Base-by-base conservation (phyloP, 2,797 vertebrate genomes). In the Apogon talboti region DNA sequence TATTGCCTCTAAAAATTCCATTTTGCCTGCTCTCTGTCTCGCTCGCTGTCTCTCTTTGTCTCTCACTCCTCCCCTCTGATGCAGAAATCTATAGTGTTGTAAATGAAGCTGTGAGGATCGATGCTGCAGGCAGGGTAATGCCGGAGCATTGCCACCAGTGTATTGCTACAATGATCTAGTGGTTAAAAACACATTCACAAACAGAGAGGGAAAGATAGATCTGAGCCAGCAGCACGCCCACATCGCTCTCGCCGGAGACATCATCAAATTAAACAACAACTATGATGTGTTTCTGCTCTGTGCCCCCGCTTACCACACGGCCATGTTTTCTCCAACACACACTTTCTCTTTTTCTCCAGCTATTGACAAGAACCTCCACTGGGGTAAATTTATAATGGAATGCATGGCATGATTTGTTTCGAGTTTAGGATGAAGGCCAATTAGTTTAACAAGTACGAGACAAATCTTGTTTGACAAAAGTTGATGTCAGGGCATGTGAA, bases 151-250 rank as follows among this genome's bases (percentile, higher is more conserved):
- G 84, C 87, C 92, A 91, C 90, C 77, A 65, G 83, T 82, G 89
- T 85, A 88, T 89, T 87, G 89, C 88, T 89, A 87, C 92, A 89
- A 88, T 92, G 88, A 92, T 92, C 89, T 90, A 89, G 84, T 89
- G 90, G 89, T 92, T 90, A 92, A 90, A 91, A 91, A 91, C 89
- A 88, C 89, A 85, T 92, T 87, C 88, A 78, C 84, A 87, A 87
- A 87, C 83, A 84, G 75, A 86, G 73, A 84, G 66, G 58, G 82
- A 78, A 73, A 78, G 84, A 84, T 81, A 84, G 87, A 90, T 90
- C 84, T 75, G 84, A 84, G 87, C 80, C 88, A 87, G 83, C 76
- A 80, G 83, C 84, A 91, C 89, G 85, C 91, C 88, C 89, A 91
- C 90, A 76, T 78, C 50, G 84, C 81, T 85, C 81, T 90, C 90